Percentiles rank a stretch among this genome's conserved stretches.
phyloP scores from a whole-genome alignment of 2,888 invertebrate genomes.

The Andrena bucephala region DNA sequence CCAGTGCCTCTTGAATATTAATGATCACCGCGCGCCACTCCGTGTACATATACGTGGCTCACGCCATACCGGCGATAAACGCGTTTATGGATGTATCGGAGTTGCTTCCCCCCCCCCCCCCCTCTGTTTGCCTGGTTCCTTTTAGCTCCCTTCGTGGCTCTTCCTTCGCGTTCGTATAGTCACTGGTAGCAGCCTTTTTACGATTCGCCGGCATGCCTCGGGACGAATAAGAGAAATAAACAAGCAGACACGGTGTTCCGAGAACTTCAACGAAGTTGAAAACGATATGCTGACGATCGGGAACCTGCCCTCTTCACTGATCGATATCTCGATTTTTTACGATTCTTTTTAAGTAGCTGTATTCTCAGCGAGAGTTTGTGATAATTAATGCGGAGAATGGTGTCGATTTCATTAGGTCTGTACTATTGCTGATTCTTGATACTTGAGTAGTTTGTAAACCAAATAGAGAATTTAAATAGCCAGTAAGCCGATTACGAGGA shows the following conservation, averaged over 20 bases:
- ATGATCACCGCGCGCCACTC: constrained; percentile 55
- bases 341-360: no score
- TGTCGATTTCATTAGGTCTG: no score
- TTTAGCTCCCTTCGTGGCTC: not conserved
- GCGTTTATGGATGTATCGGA: constrained; percentile 68
- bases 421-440: no score
- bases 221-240: not conserved
- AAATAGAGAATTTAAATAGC: no score
- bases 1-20: constrained; percentile 79
- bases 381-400: no score
- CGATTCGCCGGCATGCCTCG: constrained; percentile 28
- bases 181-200: constrained; percentile 31
- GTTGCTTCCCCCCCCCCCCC: constrained; percentile 49
- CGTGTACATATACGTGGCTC: constrained; percentile 15
- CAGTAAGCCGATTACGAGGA: no score
- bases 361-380: no score
- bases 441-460: no score
- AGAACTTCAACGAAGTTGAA: not conserved
- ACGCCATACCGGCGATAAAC: constrained; percentile 59
- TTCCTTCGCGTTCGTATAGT: not conserved
- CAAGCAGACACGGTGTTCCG: not conserved
- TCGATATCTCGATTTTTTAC: no score
- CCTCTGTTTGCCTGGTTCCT: not conserved
- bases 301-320: no score
- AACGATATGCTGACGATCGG: not conserved